Base-by-base conservation (phyloP, 1,140 invertebrate species). In the Camponotus pennsylvanicus region DNA sequence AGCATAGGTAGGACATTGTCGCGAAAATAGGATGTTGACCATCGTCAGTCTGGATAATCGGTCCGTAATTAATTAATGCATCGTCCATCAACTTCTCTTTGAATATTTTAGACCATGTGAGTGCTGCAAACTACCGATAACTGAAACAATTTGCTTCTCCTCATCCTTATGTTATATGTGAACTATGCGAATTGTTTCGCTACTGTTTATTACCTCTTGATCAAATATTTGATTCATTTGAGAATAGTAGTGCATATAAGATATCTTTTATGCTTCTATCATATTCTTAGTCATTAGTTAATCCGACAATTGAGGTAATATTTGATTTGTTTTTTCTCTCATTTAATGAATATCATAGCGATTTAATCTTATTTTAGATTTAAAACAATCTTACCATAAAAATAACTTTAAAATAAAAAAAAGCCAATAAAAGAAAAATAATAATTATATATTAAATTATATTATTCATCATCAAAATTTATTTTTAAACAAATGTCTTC, bases 41-140 rank as follows among this genome's bases (percentile, higher is more conserved):
- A 76, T 86, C 78, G 40, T 13, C 80, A 42, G 40, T 13, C 37
- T 15, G 73, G 78, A 71, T 90, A 90, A 90, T 90, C 88, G 88
- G 82, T 40, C 42, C 64, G 77, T 90, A 90, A 90, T 90, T 90
- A 91, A 91, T 91, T 91, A 91, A 86, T 90, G 79, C 82, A 84
- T 75, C 86, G 78, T 15, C 71, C 79, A 73, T 88, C 87, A 64
- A 73, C 69, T 75, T 75, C 83, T 87, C 84, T 61, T 85, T 84
- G 86, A 85, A 91, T 90, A 90, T 90, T 82, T 75, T 59, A 55
- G 71, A 86, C 15, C 57, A 57, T 77, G 63, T 61, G 69, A 86
- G 63, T 85, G 84, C 90, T 91, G 91, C 88, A 79, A 75, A 88
- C 86, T 71, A 49, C 88, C 86, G 91, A 91, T 91, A 91, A 91